Evolutionary conservation across 2,797 vertebrate species (phyloP), one percentile per base, ranked within the genome.

Genomic region (Orientallactaga sibirica): DNA sequence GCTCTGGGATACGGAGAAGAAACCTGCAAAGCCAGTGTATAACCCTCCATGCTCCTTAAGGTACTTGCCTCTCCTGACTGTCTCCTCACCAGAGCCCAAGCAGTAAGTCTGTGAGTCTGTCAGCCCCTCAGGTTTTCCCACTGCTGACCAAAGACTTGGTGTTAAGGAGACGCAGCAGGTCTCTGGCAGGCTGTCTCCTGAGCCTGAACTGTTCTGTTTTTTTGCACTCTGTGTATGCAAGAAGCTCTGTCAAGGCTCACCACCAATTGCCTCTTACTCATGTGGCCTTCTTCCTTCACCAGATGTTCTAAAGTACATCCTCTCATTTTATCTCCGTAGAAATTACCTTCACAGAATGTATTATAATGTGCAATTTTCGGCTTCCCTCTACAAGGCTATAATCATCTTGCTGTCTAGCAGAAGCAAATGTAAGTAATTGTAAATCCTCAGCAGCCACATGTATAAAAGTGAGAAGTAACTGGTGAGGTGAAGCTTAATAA

Each of bases 401-500:
- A 58, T 12, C 55, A 14, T 58, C 11, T 16, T 58, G 55, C 55
- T 58, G 55, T 14, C 14, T 48, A 48, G 55, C 55, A 14, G 37
- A 48, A 82, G 66, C 48, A 48, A 52, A 64, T 64, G 1, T 37
- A 81, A 48, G n/a, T 24, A 24, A 58, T 58, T 58, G 55, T 58
- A 68, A 83, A 68, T 52, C 68, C 68, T 11, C 62, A 22, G 12
- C 52, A 20, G 67, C 12, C 12, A 52, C 66, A 48, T 68, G 58
- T 9, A 5, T 76, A 5, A 91, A 92, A 91, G 12, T 74, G 81
- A 93, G 67, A 82, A 78, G 43, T 43, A 78, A 85, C 9, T 15
- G 48, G 12, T 52, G 29, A 92, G 82, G 87, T 82, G 62, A 64
- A 93, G 73, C 33, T 71, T 67, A 70, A 81, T 25, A 43, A 77